phyloP scores from a whole-genome alignment of 1,140 invertebrate species.

The Lordiphosa clarofinis region DNA sequence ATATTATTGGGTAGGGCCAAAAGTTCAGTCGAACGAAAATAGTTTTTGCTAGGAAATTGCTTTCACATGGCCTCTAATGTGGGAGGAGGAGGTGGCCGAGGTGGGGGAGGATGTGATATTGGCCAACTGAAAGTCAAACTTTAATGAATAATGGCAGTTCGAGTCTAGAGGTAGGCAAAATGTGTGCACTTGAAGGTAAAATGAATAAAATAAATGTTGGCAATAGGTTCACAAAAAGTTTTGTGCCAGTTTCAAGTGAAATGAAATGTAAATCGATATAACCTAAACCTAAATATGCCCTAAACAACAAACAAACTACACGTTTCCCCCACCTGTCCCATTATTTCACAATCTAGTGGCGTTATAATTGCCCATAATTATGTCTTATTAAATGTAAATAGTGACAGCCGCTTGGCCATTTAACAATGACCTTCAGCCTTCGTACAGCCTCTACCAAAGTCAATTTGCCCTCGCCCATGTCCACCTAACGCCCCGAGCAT shows the following conservation, averaged over 20 bases:
- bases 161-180: neutral
- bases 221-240: constrained; percentile 1
- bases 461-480: neutral
- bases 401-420: constrained; percentile 1
- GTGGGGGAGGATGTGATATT: constrained; percentile 22
- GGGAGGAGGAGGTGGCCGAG: no score
- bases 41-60: constrained; percentile 54
- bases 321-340: no score
- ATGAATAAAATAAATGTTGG: neutral
- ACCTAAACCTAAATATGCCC: no score
- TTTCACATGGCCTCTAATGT: constrained; percentile 19
- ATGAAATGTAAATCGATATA: neutral
- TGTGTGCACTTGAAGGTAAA: constrained; percentile 10
- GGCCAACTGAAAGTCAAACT: constrained; percentile 32
- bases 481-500: neutral
- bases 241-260: neutral
- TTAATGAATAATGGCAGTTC: constrained; percentile 50
- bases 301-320: no score
- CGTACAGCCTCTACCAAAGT: neutral
- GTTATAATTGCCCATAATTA: constrained; percentile 46
- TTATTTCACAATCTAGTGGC: constrained; percentile 21
- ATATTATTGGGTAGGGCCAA: constrained; percentile 17
- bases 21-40: constrained; percentile 55
- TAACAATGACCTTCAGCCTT: neutral
- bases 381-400: constrained; percentile 55